Base-by-base conservation (phyloP, 2,797 vertebrate species). In the Eurystomus glaucurus region DNA sequence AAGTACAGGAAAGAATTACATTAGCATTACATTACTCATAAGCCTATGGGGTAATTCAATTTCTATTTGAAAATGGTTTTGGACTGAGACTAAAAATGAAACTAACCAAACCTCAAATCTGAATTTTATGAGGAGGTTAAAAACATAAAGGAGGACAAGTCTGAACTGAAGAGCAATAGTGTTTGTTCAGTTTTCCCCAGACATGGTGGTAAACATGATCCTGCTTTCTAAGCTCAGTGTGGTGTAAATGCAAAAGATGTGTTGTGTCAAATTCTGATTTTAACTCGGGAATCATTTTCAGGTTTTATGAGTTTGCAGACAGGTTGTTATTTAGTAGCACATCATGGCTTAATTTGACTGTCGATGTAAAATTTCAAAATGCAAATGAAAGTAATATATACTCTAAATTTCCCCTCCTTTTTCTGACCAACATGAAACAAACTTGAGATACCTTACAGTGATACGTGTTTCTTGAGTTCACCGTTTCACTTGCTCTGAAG, bases 241-340 rank as follows among this genome's bases (percentile, higher is more conserved):
- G 91, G 77, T 88, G 57, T 92, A 95, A 96, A 96, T 96, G 93
- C 88, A 96, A 91, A 95, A 93, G 90, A 92, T 54, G 48, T 82
- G 74, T 81, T 20, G 5, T 86, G 54, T 92, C 64, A 74, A 85
- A 96, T 85, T 92, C 88, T 80, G 83, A 70, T 93, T 94, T 95
- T 92, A 94, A 87, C 68, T 93, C 65, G 4, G 50, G 77, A 96
- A 93, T 85, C 14, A 72, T 70, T 94, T 95, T 84, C 6, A 25
- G 89, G 16, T 92, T 94, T 91, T 88, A 79, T 74, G 81, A 94
- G 70, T 88, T 91, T 94, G 75, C 48, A 86, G 85, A 82, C 41
- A 81, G 1, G 0, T 54, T 66, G 48, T 74, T 95, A 91, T 81
- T 96, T 91, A 91, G 70, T 92, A 80, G 90, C 51, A 64, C 41